These are phyloP conservation scores for Holocentrus rufus DNA, from an alignment of 2,797 vertebrate genomes.

Conservation along the genomic window DNA sequence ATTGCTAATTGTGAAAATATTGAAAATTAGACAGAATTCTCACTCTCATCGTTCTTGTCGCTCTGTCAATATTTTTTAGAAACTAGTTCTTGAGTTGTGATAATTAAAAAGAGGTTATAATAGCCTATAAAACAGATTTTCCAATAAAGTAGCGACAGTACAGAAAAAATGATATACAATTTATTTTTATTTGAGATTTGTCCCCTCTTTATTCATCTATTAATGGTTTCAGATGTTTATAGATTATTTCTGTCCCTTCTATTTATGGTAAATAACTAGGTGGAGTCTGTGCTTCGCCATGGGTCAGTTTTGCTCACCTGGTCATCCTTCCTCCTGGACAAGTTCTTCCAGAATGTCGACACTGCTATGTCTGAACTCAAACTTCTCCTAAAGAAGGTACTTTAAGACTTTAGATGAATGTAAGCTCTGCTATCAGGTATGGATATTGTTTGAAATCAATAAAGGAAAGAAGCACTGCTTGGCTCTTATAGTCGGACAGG, in stretches of 20 bases:
- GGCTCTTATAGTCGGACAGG: too few relatives aligned
- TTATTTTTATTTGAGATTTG: too few relatives aligned
- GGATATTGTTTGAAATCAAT: too few relatives aligned
- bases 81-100: too few relatives aligned
- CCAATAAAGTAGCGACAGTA: too few relatives aligned
- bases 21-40: not conserved
- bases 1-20: not conserved
- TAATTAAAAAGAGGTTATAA: too few relatives aligned
- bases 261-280: constrained; percentile 56
- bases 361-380: constrained; percentile 78
- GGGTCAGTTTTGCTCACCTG: constrained; percentile 85
- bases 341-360: constrained; percentile 84
- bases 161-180: too few relatives aligned
- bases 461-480: too few relatives aligned
- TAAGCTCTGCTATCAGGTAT: not conserved
- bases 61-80: too few relatives aligned
- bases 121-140: too few relatives aligned
- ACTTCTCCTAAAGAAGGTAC: constrained; percentile 83
- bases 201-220: not conserved
- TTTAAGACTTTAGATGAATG: not conserved
- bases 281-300: constrained; percentile 81
- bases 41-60: too few relatives aligned
- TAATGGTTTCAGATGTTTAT: not conserved
- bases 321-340: constrained; percentile 85
- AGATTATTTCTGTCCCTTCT: not conserved